Base-by-base conservation (phyloP, 2,113 vertebrate species). In the Corythaixoides concolor region DNA sequence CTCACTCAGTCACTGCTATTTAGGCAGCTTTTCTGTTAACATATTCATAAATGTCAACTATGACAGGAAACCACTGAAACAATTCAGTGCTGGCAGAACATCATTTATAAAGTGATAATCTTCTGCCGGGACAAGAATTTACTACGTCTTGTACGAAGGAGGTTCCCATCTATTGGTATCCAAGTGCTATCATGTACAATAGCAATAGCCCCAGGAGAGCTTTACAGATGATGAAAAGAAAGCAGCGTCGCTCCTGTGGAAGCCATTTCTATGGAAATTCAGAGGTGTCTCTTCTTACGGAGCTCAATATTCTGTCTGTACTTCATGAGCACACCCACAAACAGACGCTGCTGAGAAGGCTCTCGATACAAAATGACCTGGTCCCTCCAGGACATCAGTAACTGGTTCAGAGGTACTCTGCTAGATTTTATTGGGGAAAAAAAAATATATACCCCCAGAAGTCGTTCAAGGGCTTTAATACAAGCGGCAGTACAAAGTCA, bases 391-490 rank as follows among this genome's bases (percentile, higher is more conserved):
- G 19, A 86, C 58, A 78, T 63, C 49, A 82, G 72, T 69, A 96
- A 93, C 76, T 93, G 86, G 47, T 85, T 91, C 96, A 97, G 89
- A 88, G 75, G 68, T 76, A 72, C 73, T 89, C 58, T 81, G 76
- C 16, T 59, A 89, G 79, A 90, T 95, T 69, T 96, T 66, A 80
- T 82, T 39, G 63, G 63, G 7, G 49, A 66, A 39, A 62, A 32
- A 26, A 9, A 68, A 55, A 56, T 12, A 72, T 32, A 63, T 12
- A 81, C 6, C 8, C 8, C 17, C 20, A 49, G 52, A n/a, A 74
- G 26, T 33, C 35, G 66, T 80, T 74, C 55, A 87, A 92, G 67
- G 72, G 69, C 70, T 93, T 97, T 85, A 88, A 90, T 32, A 26
- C 41, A 95, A 95, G 66, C 10, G 85, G 87, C 63, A 79, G 78